Evolutionary conservation across 2,888 invertebrate species (phyloP).

Genomic region (Hermaeophaga mercurialis): DNA sequence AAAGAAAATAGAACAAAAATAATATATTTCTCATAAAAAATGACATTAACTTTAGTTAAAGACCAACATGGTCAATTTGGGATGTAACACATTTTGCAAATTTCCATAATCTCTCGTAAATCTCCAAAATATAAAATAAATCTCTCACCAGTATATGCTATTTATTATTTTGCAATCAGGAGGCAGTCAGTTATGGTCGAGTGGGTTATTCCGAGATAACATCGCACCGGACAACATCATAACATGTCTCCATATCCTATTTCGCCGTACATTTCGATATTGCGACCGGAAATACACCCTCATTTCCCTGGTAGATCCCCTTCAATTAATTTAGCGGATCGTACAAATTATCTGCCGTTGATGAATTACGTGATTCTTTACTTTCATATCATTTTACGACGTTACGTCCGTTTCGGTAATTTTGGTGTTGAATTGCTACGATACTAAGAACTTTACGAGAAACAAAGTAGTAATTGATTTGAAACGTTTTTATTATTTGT

Average conservation of each 20-base stretch:
- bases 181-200: slow-evolving; percentile 39
- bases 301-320: slow-evolving; percentile 30
- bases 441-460: not conserved
- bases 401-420: slow-evolving; percentile 3
- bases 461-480: too few species aligned
- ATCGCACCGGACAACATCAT: slow-evolving; percentile 36
- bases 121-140: not conserved
- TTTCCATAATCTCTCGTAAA: too few species aligned
- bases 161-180: slow-evolving; percentile 31
- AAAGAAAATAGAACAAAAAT: too few species aligned
- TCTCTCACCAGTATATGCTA: not conserved
- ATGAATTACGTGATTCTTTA: slow-evolving; percentile 43
- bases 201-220: slow-evolving; percentile 42
- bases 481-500: too few species aligned
- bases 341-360: slow-evolving; percentile 42
- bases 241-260: slow-evolving; percentile 41
- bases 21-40: too few species aligned
- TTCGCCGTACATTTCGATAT: slow-evolving; percentile 42
- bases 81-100: too few species aligned
- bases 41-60: too few species aligned
- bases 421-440: slow-evolving; percentile 5
- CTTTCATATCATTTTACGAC: slow-evolving; percentile 12
- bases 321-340: slow-evolving; percentile 44
- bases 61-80: too few species aligned
- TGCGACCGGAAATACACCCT: slow-evolving; percentile 34